These are phyloP conservation scores for Platynereis dumerilii DNA, from an alignment of 2,888 invertebrate genomes.

Conservation along the genomic window DNA sequence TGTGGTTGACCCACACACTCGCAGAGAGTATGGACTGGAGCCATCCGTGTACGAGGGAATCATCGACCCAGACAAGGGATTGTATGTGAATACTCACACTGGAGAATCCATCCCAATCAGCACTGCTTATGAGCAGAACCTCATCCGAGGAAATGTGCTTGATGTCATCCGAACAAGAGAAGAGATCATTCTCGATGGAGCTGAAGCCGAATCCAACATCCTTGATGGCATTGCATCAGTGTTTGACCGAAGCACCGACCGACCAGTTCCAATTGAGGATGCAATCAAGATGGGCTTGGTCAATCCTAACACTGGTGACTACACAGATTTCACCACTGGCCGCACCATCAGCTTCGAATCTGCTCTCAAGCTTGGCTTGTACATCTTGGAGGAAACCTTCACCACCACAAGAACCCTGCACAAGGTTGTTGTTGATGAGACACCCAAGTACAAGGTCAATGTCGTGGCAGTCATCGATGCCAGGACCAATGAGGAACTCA, in stretches of 20 bases:
- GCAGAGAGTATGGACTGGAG: constrained; percentile 78
- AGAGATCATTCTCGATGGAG: constrained; percentile 20
- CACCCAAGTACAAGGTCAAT: constrained; percentile 14
- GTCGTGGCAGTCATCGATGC: constrained; percentile 61
- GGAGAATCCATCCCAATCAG: constrained; percentile 22
- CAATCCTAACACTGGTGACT: constrained; percentile 65
- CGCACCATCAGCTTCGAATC: constrained; percentile 80
- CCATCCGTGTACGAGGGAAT: constrained; percentile 72
- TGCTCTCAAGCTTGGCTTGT: constrained; percentile 67
- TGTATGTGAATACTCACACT: constrained; percentile 28
- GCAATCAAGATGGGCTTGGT: constrained; percentile 74
- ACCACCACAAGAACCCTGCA: constrained; percentile 10
- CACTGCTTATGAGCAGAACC: constrained; percentile 21
- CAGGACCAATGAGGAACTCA: constrained; percentile 59
- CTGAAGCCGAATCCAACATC: not conserved
- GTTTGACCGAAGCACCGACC: constrained; percentile 61
- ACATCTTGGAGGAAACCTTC: constrained; percentile 14
- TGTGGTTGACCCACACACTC: constrained; percentile 74
- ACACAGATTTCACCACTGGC: constrained; percentile 62
- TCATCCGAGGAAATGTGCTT: constrained; percentile 28
- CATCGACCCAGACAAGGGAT: constrained; percentile 68
- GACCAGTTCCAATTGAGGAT: constrained; percentile 48
- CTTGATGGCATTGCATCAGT: constrained; percentile 43
- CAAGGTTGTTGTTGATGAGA: not conserved
- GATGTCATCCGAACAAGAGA: constrained; percentile 22